Evolutionary conservation across 1,140 invertebrate species (phyloP).

Genomic region (Anagrus nilaparvatae): DNA sequence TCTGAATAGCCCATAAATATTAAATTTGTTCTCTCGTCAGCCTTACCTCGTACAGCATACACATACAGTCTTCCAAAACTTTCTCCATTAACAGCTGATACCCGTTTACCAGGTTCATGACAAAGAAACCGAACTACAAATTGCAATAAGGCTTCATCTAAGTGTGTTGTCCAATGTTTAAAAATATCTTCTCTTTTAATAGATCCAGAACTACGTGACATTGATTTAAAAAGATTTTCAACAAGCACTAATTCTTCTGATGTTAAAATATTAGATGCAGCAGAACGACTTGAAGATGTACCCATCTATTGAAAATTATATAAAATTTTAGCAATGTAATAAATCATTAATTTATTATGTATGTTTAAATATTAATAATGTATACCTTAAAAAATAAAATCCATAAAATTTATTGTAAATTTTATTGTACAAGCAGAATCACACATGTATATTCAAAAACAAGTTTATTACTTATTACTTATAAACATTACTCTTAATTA

Average conservation of each 20-base stretch:
- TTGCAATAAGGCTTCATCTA: slow-evolving; percentile 36
- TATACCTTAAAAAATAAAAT: no score
- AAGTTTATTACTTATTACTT: no score
- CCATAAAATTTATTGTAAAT: no score
- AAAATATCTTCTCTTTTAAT: slow-evolving; percentile 42
- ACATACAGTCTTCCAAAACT: slow-evolving; percentile 37
- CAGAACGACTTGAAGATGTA: slow-evolving; percentile 36
- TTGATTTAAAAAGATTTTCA: slow-evolving; percentile 39
- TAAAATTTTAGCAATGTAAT: no score
- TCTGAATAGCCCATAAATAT: slow-evolving; percentile 34
- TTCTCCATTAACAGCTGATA: slow-evolving; percentile 36
- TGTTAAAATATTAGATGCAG: slow-evolving; percentile 36
- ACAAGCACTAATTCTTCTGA: slow-evolving; percentile 36
- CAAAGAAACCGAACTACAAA: slow-evolving; percentile 38
- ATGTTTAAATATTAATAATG: no score
- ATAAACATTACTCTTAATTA: no score
- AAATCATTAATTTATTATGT: no score
- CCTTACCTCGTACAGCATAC: slow-evolving; percentile 34
- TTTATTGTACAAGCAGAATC: no score
- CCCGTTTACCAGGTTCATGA: slow-evolving; percentile 36
- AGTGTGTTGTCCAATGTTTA: slow-evolving; percentile 38
- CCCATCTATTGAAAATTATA: no score
- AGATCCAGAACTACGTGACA: slow-evolving; percentile 40
- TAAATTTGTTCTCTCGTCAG: slow-evolving; percentile 33
- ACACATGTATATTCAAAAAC: no score